Conservation (phyloP, 2,113 vertebrate species). For the Willisornis vidua region DNA sequence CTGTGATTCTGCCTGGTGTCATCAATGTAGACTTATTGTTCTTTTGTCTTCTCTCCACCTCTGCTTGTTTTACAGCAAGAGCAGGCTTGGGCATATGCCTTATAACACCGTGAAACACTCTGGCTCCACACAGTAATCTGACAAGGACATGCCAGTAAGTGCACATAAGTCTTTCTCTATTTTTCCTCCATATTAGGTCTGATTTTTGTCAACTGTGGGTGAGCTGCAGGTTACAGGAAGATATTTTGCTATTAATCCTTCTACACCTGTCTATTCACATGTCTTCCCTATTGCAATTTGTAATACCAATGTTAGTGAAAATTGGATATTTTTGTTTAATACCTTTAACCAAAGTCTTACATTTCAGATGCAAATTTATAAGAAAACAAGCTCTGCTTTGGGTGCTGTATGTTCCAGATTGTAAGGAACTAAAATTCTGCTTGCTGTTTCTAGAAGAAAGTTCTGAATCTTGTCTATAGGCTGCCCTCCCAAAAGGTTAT, state of each 20-base stretch:
- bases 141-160: not conserved
- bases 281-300: not conserved
- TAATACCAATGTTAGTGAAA: not conserved
- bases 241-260: not conserved
- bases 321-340: not conserved
- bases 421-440: not conserved
- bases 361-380: not conserved
- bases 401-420: not conserved
- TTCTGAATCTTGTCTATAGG: not conserved
- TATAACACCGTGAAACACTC: fast-evolving
- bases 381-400: not conserved
- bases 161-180: not conserved
- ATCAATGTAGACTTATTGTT: not conserved
- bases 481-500: not conserved
- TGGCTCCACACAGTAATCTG: not conserved
- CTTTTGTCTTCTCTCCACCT: not conserved
- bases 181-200: fast-evolving
- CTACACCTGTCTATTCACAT: not conserved
- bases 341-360: not conserved
- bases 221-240: not conserved
- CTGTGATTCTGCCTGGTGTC: not conserved
- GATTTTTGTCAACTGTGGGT: not conserved
- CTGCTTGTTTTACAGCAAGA: not conserved
- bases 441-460: not conserved
- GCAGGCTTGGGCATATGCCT: not conserved